A percentile compares a stretch with the other conserved stretches of the same genome.
These are phyloP conservation scores for Saccostrea cuccullata DNA, from an alignment of 1,140 invertebrate genomes.

Conservation along the genomic window DNA sequence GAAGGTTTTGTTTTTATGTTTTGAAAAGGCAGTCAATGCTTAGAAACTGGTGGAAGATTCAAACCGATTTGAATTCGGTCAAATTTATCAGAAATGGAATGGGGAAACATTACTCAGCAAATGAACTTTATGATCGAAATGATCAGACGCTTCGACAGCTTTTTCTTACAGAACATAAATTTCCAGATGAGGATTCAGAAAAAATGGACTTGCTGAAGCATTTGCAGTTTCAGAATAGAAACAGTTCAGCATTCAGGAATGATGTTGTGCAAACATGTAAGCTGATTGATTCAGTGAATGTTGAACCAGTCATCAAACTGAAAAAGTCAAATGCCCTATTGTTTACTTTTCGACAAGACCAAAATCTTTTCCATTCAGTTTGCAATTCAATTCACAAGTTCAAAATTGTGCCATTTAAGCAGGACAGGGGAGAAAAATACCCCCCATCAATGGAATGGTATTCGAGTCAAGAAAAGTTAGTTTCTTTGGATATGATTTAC, in stretches of 20 bases:
- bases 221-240: background rate
- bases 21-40: background rate
- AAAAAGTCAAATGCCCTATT: background rate
- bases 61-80: background rate
- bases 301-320: background rate
- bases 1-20: constrained; percentile 15
- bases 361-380: background rate
- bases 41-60: background rate
- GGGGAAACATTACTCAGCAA: background rate
- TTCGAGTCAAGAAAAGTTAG: background rate
- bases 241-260: background rate
- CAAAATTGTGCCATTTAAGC: background rate
- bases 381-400: background rate
- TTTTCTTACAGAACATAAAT: background rate
- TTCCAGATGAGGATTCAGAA: background rate
- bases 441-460: background rate
- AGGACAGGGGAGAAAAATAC: background rate
- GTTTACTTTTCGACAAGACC: background rate
- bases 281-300: background rate
- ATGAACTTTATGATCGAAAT: background rate
- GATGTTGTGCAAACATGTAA: background rate
- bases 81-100: background rate
- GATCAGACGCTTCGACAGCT: background rate
- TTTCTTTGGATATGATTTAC: background rate
- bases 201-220: background rate